Evolutionary conservation across 1,140 invertebrate genomes (phyloP), one percentile per base, ranked within the genome.

Genomic region (Dendrolimus punctatus): DNA sequence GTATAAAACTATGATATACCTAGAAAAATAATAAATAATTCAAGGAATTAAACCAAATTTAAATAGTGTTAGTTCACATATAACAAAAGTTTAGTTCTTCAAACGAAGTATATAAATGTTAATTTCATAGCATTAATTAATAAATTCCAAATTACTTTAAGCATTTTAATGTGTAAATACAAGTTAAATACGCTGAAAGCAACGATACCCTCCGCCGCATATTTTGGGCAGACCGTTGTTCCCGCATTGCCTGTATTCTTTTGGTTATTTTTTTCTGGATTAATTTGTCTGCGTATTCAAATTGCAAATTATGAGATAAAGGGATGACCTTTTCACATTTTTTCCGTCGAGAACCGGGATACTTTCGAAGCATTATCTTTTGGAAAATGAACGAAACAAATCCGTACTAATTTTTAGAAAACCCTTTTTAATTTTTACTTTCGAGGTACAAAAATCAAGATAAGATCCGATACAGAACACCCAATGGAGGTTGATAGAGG

Each of bases 251-350:
- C 66, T 67, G 36, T 74, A 67, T 77, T 78, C 72, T 77, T 80
- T 81, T 75, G 69, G 64, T 74, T 80, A 73, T 75, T 83, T 82
- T 84, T 81, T 76, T 68, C 64, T 60, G 78, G 80, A 83, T 85
- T 81, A 83, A 83, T 85, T 81, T 85, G 80, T 83, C 78, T 80
- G 80, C 72, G 81, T 79, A 85, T 83, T 83, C 78, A 81, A 85
- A 85, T 79, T 80, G 75, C 78, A 83, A 81, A 85, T 85, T 81
- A 73, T 71, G 71, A 75, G 69, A 81, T 82, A 76, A 81, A 82
- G 76, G 74, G 69, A 68, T 76, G 73, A 79, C 73, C 73, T 79
- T 80, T 80, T 79, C 71, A 68, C 62, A 66, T 62, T 23, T 23
- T 23, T 23, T 23, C 23, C 23, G 23, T 10, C 50, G 51, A 56